phyloP scores from a whole-genome alignment of 2,888 invertebrate genomes.

The Horisme vitalbata region DNA sequence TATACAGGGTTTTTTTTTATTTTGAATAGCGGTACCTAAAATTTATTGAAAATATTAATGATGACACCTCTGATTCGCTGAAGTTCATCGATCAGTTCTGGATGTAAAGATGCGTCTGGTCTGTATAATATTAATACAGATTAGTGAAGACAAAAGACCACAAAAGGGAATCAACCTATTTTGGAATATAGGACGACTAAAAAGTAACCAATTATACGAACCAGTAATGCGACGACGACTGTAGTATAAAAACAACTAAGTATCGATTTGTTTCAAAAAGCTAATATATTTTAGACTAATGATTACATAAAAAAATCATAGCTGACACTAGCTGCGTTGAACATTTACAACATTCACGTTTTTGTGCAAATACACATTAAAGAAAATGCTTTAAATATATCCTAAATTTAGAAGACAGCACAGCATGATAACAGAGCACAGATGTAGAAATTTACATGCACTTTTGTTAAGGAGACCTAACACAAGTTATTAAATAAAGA shows the following conservation, averaged over 20 bases:
- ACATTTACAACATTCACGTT: conserved; percentile 14
- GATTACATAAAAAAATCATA: conserved; percentile 2
- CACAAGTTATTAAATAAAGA: conserved; percentile 18
- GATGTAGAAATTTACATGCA: conserved; percentile 62
- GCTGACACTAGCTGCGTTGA: conserved; percentile 7
- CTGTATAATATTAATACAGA: not conserved
- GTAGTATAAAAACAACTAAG: too few relatives aligned
- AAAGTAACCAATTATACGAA: too few relatives aligned
- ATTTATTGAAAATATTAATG: conserved; percentile 1
- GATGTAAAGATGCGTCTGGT: not conserved
- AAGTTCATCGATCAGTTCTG: not conserved
- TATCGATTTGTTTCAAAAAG: not conserved
- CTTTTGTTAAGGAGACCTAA: conserved; percentile 36
- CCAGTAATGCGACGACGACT: too few relatives aligned
- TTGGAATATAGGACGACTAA: conserved; percentile 8
- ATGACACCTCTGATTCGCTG: not conserved
- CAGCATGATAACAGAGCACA: conserved; percentile 51
- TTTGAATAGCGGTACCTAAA: conserved; percentile 22
- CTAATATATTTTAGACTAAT: not conserved
- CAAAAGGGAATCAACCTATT: conserved; percentile 7
- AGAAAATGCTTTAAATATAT: conserved; percentile 12
- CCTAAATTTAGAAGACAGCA: conserved; percentile 52
- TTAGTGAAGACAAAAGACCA: conserved; percentile 17
- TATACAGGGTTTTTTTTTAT: conserved; percentile 4
- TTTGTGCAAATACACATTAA: conserved; percentile 7